phyloP scores from a whole-genome alignment of 2,888 invertebrate species.

The Melinaea marsaeus region DNA sequence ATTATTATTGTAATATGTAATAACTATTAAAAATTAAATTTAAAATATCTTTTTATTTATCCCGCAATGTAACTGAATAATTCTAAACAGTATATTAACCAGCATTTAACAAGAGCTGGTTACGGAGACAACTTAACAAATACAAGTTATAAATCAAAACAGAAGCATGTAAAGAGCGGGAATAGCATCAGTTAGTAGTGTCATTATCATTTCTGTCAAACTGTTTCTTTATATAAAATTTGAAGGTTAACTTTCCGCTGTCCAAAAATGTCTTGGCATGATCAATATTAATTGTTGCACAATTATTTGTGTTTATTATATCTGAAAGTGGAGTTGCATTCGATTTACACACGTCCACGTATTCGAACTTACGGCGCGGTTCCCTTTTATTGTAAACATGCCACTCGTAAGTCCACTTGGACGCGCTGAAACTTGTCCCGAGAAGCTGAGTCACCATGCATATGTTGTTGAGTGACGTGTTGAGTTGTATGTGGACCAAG shows the following conservation, averaged over 20 bases:
- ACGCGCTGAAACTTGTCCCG: conserved; percentile 50
- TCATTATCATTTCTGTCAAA: too few species aligned
- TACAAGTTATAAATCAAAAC: neutral
- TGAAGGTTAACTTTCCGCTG: conserved; percentile 39
- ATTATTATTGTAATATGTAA: neutral
- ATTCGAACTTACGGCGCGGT: conserved; percentile 49
- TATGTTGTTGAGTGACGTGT: conserved; percentile 36
- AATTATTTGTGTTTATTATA: conserved; percentile 40
- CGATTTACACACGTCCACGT: conserved; percentile 44
- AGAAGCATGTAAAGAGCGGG: too few species aligned
- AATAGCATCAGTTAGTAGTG: too few species aligned
- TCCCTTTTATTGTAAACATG: conserved; percentile 58
- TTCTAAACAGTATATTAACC: too few species aligned
- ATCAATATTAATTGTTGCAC: conserved; percentile 43
- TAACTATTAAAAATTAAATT: too few species aligned
- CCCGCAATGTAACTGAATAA: too few species aligned
- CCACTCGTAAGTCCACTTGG: conserved; percentile 60
- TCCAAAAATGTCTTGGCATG: conserved; percentile 38
- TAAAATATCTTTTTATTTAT: too few species aligned
- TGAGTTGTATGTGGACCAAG: conserved; percentile 48
- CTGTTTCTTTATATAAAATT: conserved; percentile 41
- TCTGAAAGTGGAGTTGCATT: conserved; percentile 36
- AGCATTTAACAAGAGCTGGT: too few species aligned
- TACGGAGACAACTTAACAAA: too few species aligned
- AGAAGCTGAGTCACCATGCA: conserved; percentile 52